Base-by-base conservation (phyloP, 92 coral and sea anemone genomes). In the Blastomussa wellsi region DNA sequence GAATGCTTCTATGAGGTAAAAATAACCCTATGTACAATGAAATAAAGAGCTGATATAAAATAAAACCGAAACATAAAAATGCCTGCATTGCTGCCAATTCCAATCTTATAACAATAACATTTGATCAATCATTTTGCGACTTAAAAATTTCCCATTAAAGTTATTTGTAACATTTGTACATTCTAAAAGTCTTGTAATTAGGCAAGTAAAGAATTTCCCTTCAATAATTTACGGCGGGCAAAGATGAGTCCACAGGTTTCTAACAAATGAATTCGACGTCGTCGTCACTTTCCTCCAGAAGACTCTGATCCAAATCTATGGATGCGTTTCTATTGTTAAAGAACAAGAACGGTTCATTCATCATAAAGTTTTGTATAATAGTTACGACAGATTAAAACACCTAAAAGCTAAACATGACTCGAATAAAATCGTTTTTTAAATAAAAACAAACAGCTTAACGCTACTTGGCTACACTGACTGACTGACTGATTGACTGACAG, bases 261-360 rank as follows among this genome's bases (percentile, higher is more conserved):
- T 82, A 70, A 24, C 86, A 71, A 5, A 82, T 55, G 10, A 83
- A 41, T 55, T 83, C 81, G 14, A 75, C 72, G 2, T 83, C 87
- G 1, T 83, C 87, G 20, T 83, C 87, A 60, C 80, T 83, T 17
- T 83, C 87, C 7, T 74, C 87, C 72, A 75, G 16, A 17, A 83
- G 51, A 29, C 87, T 74, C 36, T 31, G 87, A 72, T 83, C 87
- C 87, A 83, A 64, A 83, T 83, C 87, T 24, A 83, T 49, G 15
- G 87, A 36, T 13, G 80, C 80, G 74, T 83, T 83, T 11, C 26
- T 59, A 74, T 31, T 10, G 87, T 83, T 62, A 83, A 83, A 78
- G 81, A 74, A 15, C 4, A 83, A n/a, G 24, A 52, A 32, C 29
- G 12, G 32, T 53, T 16, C 8, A n/a, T 62, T 28, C 28, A 26